These are phyloP conservation scores for Camponotus vicinus DNA, from an alignment of 1,140 invertebrate species.

Conservation along the genomic window DNA sequence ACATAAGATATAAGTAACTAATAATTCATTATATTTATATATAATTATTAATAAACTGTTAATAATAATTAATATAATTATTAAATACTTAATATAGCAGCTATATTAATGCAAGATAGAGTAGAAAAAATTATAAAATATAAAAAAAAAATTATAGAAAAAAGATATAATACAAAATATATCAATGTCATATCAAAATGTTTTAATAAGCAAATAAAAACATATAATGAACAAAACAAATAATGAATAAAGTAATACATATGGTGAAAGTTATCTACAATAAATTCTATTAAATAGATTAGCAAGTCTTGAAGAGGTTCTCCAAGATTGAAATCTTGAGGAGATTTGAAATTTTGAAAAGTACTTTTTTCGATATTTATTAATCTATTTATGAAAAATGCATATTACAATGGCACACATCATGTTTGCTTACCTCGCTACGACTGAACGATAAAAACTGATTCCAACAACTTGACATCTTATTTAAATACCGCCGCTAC, in stretches of 20 bases:
- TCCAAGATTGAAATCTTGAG: not conserved
- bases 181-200: not conserved
- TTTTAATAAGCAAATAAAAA: too few relatives aligned
- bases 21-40: not conserved
- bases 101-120: not conserved
- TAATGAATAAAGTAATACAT: not conserved
- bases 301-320: not conserved
- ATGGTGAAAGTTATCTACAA: not conserved
- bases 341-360: not conserved
- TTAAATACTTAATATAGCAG: too few relatives aligned
- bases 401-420: too few relatives aligned
- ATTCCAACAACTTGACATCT: not conserved
- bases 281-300: not conserved
- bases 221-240: not conserved
- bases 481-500: not conserved
- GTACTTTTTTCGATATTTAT: not conserved
- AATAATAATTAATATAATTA: too few relatives aligned
- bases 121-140: not conserved
- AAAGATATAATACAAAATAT: not conserved
- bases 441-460: not conserved
- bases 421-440: conserved; percentile 6
- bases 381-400: not conserved
- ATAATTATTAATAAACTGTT: not conserved
- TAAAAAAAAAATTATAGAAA: not conserved
- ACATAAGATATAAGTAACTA: not conserved